Evolutionary conservation across 2,888 invertebrate species (phyloP), one percentile per base, ranked within the genome.

Genomic region (Tetragonula carbonaria): DNA sequence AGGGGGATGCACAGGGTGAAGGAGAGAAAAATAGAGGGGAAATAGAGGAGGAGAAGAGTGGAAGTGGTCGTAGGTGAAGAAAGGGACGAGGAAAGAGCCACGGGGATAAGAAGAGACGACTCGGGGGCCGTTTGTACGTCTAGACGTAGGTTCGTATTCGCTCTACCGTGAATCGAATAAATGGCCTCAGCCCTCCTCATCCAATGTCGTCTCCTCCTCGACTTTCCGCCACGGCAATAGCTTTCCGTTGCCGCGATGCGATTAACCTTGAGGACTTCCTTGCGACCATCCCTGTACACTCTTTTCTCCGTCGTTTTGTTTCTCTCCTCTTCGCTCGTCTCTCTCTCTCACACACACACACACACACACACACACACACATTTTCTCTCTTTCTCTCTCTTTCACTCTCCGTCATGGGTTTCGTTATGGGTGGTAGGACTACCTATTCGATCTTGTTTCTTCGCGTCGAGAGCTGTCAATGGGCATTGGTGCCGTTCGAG

Each of bases 181-280:
- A 88, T 87, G 90, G 90, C 73, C 84, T 81, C 85, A 66, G 74
- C 78, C 75, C 84, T 80, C 73, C 85, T 83, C 84, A 65, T 82
- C 77, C 82, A 70, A 78, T 80, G 74, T 80, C 85, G 74, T 74
- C 84, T 86, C 85, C 74, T 84, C 70, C 74, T 87, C 84, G 86
- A 84, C 78, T 87, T 89, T 83, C 80, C 85, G 81, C 83, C 82
- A 83, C 76, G 82, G 74, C 82, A 87, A 88, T 90, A 86, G 81
- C 84, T 88, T 90, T 88, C 83, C 86, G 85, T 90, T 84, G 74
- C 84, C 84, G 80, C 90, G 86, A 87, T 82, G 84, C 88, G 89
- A 91, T 90, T 91, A 91, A 91, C 89, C 89, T 89, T 86, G 89
- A 88, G 90, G 80, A 87, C 90, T 90, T 90, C 83, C 90, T 85